Evolutionary conservation across 2,888 invertebrate species (phyloP).

Genomic region (Polydrusus tereticollis): DNA sequence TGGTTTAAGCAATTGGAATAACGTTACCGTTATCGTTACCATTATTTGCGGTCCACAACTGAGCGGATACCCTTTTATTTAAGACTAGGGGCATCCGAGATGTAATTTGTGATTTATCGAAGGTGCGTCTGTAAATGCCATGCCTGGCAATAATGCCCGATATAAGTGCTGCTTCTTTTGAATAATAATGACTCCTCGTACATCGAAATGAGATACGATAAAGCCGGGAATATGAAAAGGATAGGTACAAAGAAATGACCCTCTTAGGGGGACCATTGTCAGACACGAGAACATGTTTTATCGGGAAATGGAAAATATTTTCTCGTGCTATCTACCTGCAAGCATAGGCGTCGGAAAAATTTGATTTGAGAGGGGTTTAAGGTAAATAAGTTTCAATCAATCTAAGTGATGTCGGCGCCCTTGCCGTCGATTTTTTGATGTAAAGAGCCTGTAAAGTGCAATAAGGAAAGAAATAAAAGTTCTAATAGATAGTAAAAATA

Average conservation of each 20-base stretch:
- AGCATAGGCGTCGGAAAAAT: constrained; percentile 15
- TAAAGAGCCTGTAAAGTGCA: no score
- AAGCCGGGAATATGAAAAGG: constrained; percentile 44
- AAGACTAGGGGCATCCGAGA: constrained; percentile 2
- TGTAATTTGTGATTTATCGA: constrained; percentile 44
- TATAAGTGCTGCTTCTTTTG: constrained; percentile 46
- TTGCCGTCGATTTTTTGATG: no score
- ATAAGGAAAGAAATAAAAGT: no score
- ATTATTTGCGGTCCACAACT: background rate
- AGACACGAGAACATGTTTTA: constrained; percentile 38
- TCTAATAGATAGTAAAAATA: no score
- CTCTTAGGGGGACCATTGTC: constrained; percentile 44
- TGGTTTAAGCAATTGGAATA: no score
- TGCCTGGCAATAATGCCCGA: constrained; percentile 37
- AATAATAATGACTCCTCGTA: constrained; percentile 45
- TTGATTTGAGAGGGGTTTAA: no score
- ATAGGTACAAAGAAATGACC: constrained; percentile 48
- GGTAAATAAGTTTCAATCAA: no score
- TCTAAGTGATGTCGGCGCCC: no score
- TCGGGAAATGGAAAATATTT: constrained; percentile 46
- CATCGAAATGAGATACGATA: constrained; percentile 46
- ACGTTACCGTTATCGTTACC: no score
- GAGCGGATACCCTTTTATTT: constrained; percentile 11
- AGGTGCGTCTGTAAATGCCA: constrained; percentile 40
- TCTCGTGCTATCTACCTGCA: constrained; percentile 1